These are phyloP conservation scores for Muscicapa comitata DNA, from an alignment of 2,797 vertebrate species.

Conservation along the genomic window DNA sequence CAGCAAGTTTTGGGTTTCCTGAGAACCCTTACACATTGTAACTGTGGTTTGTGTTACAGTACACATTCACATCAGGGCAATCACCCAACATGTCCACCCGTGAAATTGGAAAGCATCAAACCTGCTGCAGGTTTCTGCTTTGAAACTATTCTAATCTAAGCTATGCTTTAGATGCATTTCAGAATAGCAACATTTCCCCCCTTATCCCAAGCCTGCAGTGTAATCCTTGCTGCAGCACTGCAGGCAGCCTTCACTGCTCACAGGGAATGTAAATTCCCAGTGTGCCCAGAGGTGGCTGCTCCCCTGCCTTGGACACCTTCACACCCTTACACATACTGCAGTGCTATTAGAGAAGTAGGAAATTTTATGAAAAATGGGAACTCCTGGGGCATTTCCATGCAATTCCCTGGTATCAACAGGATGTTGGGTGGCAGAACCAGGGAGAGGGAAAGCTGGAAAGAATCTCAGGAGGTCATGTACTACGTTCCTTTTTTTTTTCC, in stretches of 20 bases:
- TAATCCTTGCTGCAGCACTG: neutral
- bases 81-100: neutral
- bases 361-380: neutral
- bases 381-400: neutral
- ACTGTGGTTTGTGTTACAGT: conserved; percentile 43
- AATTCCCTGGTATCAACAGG: neutral
- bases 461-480: neutral
- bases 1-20: conserved; percentile 46
- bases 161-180: neutral
- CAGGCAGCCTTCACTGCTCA: neutral
- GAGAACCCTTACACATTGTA: neutral
- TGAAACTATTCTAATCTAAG: neutral
- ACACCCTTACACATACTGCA: neutral
- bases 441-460: neutral
- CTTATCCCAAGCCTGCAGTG: neutral
- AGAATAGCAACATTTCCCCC: neutral
- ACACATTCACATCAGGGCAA: neutral
- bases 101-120: neutral
- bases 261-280: neutral
- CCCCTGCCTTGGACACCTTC: neutral
- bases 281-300: neutral
- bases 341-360: neutral
- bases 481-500: neutral
- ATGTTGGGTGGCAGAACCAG: neutral
- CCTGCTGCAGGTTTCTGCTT: neutral